Conservation (phyloP, 2,888 invertebrate species). For the Tenthredo notha region DNA sequence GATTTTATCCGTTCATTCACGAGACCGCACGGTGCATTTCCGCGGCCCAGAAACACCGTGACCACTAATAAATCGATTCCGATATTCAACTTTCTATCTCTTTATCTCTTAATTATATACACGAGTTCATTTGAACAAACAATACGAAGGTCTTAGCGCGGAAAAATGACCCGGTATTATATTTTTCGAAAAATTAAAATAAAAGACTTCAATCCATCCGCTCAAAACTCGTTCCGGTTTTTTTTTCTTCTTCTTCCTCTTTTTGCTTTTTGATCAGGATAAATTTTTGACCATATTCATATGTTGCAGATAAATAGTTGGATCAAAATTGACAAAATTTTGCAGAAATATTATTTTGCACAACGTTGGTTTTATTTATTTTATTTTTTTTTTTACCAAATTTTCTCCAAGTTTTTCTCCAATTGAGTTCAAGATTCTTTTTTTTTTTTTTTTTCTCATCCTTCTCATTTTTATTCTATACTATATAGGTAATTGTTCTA, state of each 20-base stretch:
- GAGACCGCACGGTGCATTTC: constrained; percentile 13
- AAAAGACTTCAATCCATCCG: not conserved
- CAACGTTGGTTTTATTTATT: too few relatives aligned
- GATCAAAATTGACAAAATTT: too few relatives aligned
- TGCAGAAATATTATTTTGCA: too few relatives aligned
- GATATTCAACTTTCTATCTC: not conserved
- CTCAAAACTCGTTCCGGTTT: not conserved
- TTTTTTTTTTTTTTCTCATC: not conserved
- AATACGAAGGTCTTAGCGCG: not conserved
- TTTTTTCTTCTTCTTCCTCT: not conserved
- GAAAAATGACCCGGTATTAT: not conserved
- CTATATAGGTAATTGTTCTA: not conserved
- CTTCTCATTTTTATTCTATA: not conserved
- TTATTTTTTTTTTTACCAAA: too few relatives aligned
- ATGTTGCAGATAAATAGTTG: too few relatives aligned
- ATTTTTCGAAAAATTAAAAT: not conserved
- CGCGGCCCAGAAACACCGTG: not conserved
- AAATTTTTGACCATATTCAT: not conserved
- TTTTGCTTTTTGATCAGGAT: not conserved
- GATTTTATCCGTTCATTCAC: constrained; percentile 56
- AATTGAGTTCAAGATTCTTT: not conserved
- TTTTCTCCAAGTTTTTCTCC: too few relatives aligned
- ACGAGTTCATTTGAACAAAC: not conserved
- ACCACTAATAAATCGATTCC: not conserved
- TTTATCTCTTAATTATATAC: not conserved